These are phyloP conservation scores for Condylura cristata DNA, from an alignment of 2,113 vertebrate species.

Conservation along the genomic window DNA sequence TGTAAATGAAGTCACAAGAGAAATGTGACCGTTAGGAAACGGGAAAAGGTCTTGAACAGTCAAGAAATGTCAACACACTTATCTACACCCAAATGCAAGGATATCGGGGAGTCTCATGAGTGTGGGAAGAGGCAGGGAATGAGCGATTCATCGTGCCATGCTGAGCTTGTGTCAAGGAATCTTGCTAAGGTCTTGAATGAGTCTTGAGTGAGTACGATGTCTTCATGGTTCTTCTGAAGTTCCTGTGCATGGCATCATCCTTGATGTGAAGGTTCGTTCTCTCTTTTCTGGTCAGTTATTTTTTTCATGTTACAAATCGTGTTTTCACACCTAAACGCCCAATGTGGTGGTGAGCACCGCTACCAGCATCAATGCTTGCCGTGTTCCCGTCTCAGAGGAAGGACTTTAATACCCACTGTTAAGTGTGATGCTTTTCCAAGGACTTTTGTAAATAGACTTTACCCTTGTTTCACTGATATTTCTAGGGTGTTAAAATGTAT, in stretches of 20 bases:
- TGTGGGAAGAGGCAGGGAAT: neutral
- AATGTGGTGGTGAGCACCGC: neutral
- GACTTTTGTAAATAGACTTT: neutral
- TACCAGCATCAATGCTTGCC: neutral
- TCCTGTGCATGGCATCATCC: neutral
- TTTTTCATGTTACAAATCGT: neutral
- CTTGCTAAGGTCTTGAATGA: neutral
- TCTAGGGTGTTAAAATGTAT: neutral
- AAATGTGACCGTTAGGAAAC: neutral
- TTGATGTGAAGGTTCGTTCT: neutral
- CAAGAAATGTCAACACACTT: neutral
- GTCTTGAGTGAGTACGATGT: too few species aligned
- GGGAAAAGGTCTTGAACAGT: too few species aligned
- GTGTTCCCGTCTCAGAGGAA: neutral
- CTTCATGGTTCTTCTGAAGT: neutral
- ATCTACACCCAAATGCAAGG: too few species aligned
- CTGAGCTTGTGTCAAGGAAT: neutral
- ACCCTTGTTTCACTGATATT: neutral
- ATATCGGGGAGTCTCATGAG: too few species aligned
- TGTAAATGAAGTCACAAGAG: neutral
- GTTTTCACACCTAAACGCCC: neutral
- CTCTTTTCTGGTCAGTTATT: neutral
- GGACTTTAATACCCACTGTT: neutral
- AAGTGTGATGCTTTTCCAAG: neutral
- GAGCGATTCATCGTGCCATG: neutral